Base-by-base conservation (phyloP, 2,888 invertebrate genomes). In the Tachina lurida region DNA sequence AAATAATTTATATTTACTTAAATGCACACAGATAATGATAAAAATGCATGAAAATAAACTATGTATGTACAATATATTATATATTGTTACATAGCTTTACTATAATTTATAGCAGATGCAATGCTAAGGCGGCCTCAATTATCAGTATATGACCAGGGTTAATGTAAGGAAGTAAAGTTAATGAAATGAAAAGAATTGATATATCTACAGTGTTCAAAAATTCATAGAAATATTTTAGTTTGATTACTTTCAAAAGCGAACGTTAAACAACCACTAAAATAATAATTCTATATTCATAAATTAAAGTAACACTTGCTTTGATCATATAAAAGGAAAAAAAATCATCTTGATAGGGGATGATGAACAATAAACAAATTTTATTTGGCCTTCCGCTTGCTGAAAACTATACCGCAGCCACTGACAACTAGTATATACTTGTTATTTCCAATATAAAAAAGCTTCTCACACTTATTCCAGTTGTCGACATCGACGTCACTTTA, bases 1-100 rank as follows among this genome's bases (percentile, higher is more conserved):
- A 65, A 79, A 73, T 65, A 79, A 79, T 65, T 73, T 79, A 65
- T 79, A 56, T 71, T 63, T 65, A 73, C 71, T 79, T 65, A 73
- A 79, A 56, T 79, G 79, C 63, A 73, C 79, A 79, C 31, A 54
- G 56, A 79, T 79, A 79, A 79, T 79, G 56, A n/a, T 22, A 41
- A 13, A 3, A 63, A 54, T 41, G 22, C 47, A 47, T 56, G 43
- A 56, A 47, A 17, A 71, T 79, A 63, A 79, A 71, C 15, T 70
- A 62, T 62, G n/a, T 22, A 49, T 65, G 31, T 65, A 15, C n/a
- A n/a, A n/a, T 45, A 45, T 9, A 10, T n/a, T 49, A 65, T 65
- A 39, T 43, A 54, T 65, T 8, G 41, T 12, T 62, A 45, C 15
- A 8, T n/a, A 19, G 31, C n/a, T 56, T 45, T 22, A 13, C 10